These are phyloP conservation scores for Chrysolina oricalcia DNA, from an alignment of 2,888 invertebrate genomes.

Conservation along the genomic window DNA sequence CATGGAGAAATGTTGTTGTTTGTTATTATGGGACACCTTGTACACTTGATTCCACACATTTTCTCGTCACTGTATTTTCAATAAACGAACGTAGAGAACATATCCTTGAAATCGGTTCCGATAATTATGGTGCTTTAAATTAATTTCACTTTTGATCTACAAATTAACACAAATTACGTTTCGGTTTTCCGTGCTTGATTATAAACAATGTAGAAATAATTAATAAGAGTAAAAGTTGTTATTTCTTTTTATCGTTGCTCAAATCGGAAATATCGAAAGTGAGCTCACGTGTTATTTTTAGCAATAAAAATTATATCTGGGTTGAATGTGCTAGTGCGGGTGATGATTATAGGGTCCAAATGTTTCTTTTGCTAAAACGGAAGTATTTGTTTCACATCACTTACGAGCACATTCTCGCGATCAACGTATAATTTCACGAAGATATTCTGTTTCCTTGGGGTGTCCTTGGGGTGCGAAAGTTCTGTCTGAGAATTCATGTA, in stretches of 20 bases:
- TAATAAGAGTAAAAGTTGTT: conserved; percentile 32
- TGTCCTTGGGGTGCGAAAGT: conserved; percentile 11
- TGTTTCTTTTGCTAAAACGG: background rate
- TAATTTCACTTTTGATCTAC: conserved; percentile 25
- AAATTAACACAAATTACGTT: conserved; percentile 3
- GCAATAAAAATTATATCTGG: conserved; percentile 21
- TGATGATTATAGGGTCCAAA: conserved; percentile 8
- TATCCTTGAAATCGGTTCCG: conserved; percentile 18
- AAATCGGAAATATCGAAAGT: conserved; percentile 29
- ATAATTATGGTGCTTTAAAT: conserved; percentile 28
- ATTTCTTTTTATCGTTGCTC: conserved; percentile 20
- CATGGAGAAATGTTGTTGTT: too few species aligned
- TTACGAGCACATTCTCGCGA: background rate
- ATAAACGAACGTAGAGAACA: too few species aligned
- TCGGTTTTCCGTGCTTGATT: background rate
- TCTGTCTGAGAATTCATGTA: too few species aligned
- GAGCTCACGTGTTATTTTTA: conserved; percentile 16
- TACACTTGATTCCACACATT: too few species aligned
- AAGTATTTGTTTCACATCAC: conserved; percentile 2
- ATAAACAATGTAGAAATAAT: conserved; percentile 32
- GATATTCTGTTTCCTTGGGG: background rate
- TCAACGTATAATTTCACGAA: background rate
- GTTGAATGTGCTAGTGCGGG: background rate
- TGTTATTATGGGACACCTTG: too few species aligned
- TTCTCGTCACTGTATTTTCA: too few species aligned